Conservation (phyloP, 2,888 invertebrate species). For the Charanyca ferruginea region DNA sequence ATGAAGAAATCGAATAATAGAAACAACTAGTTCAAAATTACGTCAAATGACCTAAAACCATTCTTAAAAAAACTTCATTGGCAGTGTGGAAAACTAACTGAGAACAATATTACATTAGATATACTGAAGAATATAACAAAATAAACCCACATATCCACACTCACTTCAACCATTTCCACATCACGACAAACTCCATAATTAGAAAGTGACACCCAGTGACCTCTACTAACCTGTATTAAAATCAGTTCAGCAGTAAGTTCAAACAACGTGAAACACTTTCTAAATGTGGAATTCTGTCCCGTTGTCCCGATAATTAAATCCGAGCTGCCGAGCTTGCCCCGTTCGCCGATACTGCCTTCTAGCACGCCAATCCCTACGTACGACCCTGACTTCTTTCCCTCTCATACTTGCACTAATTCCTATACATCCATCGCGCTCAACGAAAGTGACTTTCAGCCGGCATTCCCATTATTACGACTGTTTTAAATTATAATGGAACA, state of each 20-base stretch:
- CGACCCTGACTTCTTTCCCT: constrained; percentile 64
- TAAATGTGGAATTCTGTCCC: constrained; percentile 66
- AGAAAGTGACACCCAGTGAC: constrained; percentile 35
- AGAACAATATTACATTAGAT: not conserved
- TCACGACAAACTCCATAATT: constrained; percentile 12
- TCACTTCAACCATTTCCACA: not conserved
- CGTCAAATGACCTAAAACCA: too few relatives aligned
- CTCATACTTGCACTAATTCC: constrained; percentile 31
- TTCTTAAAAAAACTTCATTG: too few relatives aligned
- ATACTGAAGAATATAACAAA: not conserved
- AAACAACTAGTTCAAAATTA: too few relatives aligned
- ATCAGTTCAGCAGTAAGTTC: constrained; percentile 31
- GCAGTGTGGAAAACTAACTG: not conserved
- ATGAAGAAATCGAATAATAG: too few relatives aligned
- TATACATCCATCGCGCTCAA: constrained; percentile 59
- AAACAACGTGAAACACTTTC: constrained; percentile 64
- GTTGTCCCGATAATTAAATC: constrained; percentile 72
- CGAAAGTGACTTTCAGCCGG: constrained; percentile 72
- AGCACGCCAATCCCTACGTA: constrained; percentile 69
- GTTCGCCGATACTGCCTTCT: constrained; percentile 63
- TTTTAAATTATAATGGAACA: constrained; percentile 72
- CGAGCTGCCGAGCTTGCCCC: constrained; percentile 60
- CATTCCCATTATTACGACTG: constrained; percentile 70
- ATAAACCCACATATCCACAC: not conserved
- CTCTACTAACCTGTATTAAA: constrained; percentile 29